phyloP scores from a whole-genome alignment of 2,797 vertebrate genomes.

The Furcifer pardalis region DNA sequence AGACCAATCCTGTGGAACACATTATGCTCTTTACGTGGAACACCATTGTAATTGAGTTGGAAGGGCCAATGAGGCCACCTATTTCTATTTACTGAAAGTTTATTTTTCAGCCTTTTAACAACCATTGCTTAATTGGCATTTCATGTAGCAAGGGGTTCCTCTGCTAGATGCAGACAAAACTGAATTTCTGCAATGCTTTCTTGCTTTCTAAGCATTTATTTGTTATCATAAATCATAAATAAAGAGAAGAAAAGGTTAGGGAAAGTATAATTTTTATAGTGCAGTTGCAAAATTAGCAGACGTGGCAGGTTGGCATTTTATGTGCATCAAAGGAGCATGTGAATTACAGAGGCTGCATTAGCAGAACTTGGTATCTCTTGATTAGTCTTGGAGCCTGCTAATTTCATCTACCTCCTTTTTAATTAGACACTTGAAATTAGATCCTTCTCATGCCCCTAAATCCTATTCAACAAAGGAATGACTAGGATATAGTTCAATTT shows the following conservation, averaged over 20 bases:
- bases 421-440: constrained; percentile 45
- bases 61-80: no score
- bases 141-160: background rate
- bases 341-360: background rate
- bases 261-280: constrained; percentile 62
- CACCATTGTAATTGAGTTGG: no score
- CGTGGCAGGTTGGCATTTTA: constrained; percentile 11
- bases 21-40: no score
- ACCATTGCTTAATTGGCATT: background rate
- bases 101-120: background rate
- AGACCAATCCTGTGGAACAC: no score
- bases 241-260: constrained; percentile 60
- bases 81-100: background rate
- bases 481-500: constrained; percentile 30
- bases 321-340: background rate
- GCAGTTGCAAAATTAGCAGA: constrained; percentile 61
- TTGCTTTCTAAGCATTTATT: constrained; percentile 56
- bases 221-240: constrained; percentile 56
- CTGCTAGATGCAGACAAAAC: constrained; percentile 44
- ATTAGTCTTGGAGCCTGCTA: constrained; percentile 20
- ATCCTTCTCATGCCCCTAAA: constrained; percentile 34
- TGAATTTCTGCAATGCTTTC: constrained; percentile 34
- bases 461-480: constrained; percentile 33
- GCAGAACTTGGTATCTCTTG: background rate
- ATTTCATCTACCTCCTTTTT: constrained; percentile 43